Percentiles rank a stretch among this genome's conserved stretches.
phyloP scores from a whole-genome alignment of 1,140 invertebrate species.

The Solen grandis region DNA sequence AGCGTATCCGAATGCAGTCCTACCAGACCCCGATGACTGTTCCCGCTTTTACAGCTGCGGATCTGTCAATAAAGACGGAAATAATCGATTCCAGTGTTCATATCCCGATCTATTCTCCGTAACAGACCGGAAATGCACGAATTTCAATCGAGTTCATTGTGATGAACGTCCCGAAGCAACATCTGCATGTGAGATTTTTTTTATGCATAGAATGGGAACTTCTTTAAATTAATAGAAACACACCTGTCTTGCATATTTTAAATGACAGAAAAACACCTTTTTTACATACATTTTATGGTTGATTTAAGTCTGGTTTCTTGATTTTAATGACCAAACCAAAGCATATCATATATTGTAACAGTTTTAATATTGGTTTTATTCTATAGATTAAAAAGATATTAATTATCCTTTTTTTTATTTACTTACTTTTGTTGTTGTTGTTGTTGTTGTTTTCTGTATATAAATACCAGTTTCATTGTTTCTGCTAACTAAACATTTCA shows the following conservation, averaged over 20 bases:
- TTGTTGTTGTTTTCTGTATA: no score
- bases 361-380: neutral
- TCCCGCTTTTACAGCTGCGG: constrained; percentile 60
- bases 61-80: neutral
- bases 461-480: no score
- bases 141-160: constrained; percentile 62
- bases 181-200: constrained; percentile 62
- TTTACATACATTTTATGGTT: neutral
- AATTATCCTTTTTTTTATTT: no score
- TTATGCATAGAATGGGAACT: neutral
- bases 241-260: neutral
- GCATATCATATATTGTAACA: neutral
- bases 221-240: neutral
- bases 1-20: constrained; percentile 41
- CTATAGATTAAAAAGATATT: no score
- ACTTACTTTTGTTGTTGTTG: no score
- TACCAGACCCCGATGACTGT: constrained; percentile 54
- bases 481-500: neutral
- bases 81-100: constrained; percentile 57
- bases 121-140: constrained; percentile 49
- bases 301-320: neutral
- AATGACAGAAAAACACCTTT: neutral
- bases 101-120: constrained; percentile 69
- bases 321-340: neutral
- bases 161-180: constrained; percentile 60